Conservation (phyloP, 2,113 vertebrate genomes). For the Ariopsis seemanni region DNA sequence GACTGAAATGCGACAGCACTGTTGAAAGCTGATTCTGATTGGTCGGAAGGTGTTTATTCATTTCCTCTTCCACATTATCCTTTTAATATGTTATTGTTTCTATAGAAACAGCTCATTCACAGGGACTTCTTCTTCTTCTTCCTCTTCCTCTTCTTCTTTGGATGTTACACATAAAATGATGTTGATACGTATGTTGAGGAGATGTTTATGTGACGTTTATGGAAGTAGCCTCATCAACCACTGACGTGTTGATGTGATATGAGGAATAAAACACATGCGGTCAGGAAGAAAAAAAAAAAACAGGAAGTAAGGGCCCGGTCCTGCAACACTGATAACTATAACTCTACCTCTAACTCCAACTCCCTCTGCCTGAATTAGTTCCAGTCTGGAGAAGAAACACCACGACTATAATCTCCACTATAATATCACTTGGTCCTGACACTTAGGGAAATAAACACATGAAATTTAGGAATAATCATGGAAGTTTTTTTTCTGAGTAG, state of each 20-base stretch:
- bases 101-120: neutral
- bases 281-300: neutral
- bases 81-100: neutral
- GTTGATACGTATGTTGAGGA: neutral
- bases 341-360: no score
- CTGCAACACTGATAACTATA: no score
- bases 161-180: neutral
- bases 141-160: neutral
- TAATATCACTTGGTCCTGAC: no score
- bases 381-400: no score
- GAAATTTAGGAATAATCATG: no score
- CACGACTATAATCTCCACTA: no score
- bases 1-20: neutral
- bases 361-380: no score
- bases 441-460: no score
- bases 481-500: no score
- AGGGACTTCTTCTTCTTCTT: neutral
- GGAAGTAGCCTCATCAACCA: neutral
- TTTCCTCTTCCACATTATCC: neutral
- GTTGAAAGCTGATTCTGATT: neutral
- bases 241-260: neutral
- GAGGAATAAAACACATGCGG: neutral
- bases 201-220: neutral
- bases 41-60: neutral
- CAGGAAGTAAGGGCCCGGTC: no score